Conservation (phyloP, 2,113 vertebrate species). For the Amphiprion percula region DNA sequence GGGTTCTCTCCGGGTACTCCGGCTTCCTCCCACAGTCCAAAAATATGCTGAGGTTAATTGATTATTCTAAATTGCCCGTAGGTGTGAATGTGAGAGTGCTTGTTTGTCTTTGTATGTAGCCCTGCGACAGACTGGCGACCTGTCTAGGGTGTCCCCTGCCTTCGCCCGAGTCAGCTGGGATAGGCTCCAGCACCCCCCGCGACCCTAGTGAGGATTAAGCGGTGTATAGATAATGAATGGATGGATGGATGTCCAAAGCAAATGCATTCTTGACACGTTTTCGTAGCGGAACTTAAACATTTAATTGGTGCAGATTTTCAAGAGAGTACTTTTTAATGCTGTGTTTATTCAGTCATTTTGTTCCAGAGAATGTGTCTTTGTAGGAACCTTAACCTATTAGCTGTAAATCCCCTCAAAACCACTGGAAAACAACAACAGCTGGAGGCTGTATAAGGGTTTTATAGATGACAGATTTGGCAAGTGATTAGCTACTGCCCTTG, state of each 20-base stretch:
- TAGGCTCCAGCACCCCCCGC: too few species aligned
- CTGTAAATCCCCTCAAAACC: neutral
- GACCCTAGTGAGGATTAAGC: too few species aligned
- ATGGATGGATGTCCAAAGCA: neutral
- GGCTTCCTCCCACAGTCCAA: too few species aligned
- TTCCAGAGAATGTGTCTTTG: conserved; percentile 1
- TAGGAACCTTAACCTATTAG: conserved; percentile 4
- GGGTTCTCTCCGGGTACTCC: too few species aligned
- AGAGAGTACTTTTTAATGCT: conserved; percentile 1
- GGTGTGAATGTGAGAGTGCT: too few species aligned
- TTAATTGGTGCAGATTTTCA: conserved; percentile 4
- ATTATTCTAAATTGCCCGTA: too few species aligned
- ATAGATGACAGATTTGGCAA: neutral
- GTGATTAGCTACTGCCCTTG: neutral
- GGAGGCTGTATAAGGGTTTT: conserved; percentile 4
- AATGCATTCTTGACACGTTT: neutral
- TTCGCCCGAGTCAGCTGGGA: too few species aligned
- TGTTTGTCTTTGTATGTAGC: too few species aligned
- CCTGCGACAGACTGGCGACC: too few species aligned
- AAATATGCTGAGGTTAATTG: too few species aligned
- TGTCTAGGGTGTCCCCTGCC: too few species aligned
- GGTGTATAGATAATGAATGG: too few species aligned
- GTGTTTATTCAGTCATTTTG: conserved; percentile 2
- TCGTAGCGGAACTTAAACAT: neutral
- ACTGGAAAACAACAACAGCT: conserved; percentile 33